Evolutionary conservation across 2,888 invertebrate species (phyloP).

Genomic region (Eulithis prunata): DNA sequence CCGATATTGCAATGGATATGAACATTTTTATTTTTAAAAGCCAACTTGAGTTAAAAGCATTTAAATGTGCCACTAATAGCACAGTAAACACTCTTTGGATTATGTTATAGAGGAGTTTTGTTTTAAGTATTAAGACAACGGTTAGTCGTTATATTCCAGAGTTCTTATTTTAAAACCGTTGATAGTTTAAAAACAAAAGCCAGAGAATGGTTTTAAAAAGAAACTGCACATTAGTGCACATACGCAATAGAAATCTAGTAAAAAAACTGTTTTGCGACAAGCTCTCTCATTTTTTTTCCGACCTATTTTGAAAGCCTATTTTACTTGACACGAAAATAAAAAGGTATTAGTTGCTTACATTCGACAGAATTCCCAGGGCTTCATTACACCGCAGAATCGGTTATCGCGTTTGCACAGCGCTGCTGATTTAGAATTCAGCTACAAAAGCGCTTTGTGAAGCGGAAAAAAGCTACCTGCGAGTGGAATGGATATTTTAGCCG

Average conservation of each 20-base stretch:
- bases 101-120: not conserved
- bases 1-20: conserved; percentile 13
- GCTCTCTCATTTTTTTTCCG: not conserved
- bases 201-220: not conserved
- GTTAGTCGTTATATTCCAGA: too few relatives aligned
- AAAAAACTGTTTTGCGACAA: too few relatives aligned
- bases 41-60: not conserved
- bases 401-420: conserved; percentile 64
- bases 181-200: not conserved
- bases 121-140: not conserved
- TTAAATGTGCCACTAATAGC: not conserved
- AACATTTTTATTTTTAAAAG: conserved; percentile 8
- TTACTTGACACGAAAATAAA: conserved; percentile 24
- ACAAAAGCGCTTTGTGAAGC: conserved; percentile 48
- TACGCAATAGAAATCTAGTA: not conserved
- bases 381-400: conserved; percentile 39
- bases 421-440: conserved; percentile 52
- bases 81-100: too few relatives aligned
- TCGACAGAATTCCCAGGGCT: conserved; percentile 28
- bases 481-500: conserved; percentile 19
- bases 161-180: too few relatives aligned
- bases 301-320: conserved; percentile 1
- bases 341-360: conserved; percentile 23
- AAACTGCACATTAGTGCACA: not conserved
- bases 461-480: conserved; percentile 38